Evolutionary conservation across 2,888 invertebrate genomes (phyloP), one percentile per base, ranked within the genome.

Genomic region (Parthenolecanium corni): DNA sequence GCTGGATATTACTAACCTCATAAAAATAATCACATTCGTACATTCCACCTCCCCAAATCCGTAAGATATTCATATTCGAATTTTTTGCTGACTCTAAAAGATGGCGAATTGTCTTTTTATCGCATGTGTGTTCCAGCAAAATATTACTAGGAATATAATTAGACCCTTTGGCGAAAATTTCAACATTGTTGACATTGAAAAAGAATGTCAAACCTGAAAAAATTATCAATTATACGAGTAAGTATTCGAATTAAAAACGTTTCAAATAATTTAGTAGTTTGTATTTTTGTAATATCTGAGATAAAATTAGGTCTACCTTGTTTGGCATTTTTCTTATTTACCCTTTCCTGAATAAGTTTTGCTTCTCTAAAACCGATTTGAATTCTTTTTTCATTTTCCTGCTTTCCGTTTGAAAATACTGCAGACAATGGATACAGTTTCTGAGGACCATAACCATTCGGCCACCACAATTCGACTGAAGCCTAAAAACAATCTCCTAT

Each of bases 21-120:
- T 97, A 98, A 74, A 97, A 95, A 64, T 81, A 79, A 68, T 95
- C 89, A 0, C 85, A 83, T 72, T 96, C 96, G 71, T 96, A 98
- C 0, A 91, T 76, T 0, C 95, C 97, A n/a, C 97, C 97, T 24
- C 97, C 97, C 97, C 97, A 98, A 1, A 97, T 89, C 14, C 97
- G 79, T 14, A 97, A 75, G 84, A 91, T 89, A 70, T 90, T 89
- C 88, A 94, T 92, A 71, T 95, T 82, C 0, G 85, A 83, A 9
- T 84, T 81, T 67, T 80, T 81, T 0, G 85, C 85, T 0, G 88
- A 82, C 58, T 74, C 71, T 40, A 95, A 72, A 1, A 93, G 75
- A 66, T 79, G 74, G 36, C 79, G 74, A 58, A 89, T 80, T 76
- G 76, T 77, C 23, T 73, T 71, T 66, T 71, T 70, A 66, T 82